Base-by-base conservation (phyloP, 2,888 invertebrate species). In the Dasysyrphus albostriatus region DNA sequence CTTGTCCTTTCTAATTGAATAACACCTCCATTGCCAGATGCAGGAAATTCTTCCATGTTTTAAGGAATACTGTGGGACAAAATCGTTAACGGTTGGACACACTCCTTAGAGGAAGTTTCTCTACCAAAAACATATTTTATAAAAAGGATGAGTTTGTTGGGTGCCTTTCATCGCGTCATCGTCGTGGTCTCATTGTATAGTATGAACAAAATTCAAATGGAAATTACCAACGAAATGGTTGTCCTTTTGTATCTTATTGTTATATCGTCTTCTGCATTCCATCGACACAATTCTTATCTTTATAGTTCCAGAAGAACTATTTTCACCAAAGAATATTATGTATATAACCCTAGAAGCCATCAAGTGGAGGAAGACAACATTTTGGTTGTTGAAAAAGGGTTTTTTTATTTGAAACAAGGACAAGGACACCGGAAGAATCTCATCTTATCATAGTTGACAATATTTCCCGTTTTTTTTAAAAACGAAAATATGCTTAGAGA, bases 241-340 rank as follows among this genome's bases (percentile, higher is more conserved):
- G 47, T 65, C 47, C 39, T 61, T 61, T 61, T 61, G 61, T 39
- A 16, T 59, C 29, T 5, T n/a, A 9, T 12, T 59, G 24, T 54
- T 19, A 10, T 59, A 19, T 59, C 37, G n/a, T 44, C 6, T 8
- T 32, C 10, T 29, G 29, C 65, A 34, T 16, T 47, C 12, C 44
- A 63, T 32, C 47, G 65, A 32, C 47, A 65, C 32, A 16, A n/a
- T 47, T 34, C n/a, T 44, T 65, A 65, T 65, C 65, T 65, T 34
- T 47, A 24, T 24, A 29, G 47, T 65, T 65, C 47, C 47, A 44
- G 29, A 32, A 65, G 65, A 65, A 65, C 65, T 65, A 65, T 65
- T 65, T 65, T 47, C 10, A 34, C 10, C 32, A 34, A n/a, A 61
- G 19, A 61, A 61, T n/a, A n/a, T n/a, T n/a, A n/a, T 24, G 24